These are phyloP conservation scores for Cerastoderma edule DNA, from an alignment of 2,888 invertebrate genomes.

Conservation along the genomic window DNA sequence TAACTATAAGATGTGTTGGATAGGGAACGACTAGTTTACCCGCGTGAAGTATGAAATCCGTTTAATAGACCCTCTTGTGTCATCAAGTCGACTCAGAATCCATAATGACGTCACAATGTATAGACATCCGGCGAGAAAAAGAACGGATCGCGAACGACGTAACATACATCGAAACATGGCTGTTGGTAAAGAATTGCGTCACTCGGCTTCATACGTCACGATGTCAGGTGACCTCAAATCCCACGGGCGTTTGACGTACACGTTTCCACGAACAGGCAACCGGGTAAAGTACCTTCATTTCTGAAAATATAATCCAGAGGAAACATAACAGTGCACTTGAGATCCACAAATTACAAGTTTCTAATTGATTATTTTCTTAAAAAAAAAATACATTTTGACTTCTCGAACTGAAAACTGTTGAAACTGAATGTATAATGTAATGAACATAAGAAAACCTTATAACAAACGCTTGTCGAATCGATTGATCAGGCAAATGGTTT, in stretches of 20 bases:
- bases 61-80: background rate
- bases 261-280: background rate
- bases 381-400: too few relatives aligned
- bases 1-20: too few relatives aligned
- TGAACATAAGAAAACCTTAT: too few relatives aligned
- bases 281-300: too few relatives aligned
- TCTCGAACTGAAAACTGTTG: too few relatives aligned
- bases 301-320: too few relatives aligned
- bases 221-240: background rate
- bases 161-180: background rate
- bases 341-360: too few relatives aligned
- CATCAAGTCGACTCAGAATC: background rate
- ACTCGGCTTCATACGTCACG: background rate
- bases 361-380: too few relatives aligned
- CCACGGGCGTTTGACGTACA: background rate
- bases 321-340: too few relatives aligned
- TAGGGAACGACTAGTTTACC: conserved; percentile 2
- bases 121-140: conserved; percentile 2
- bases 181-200: background rate
- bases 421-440: too few relatives aligned
- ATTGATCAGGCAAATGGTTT: too few relatives aligned
- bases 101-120: conserved; percentile 15
- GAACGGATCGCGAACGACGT: conserved; percentile 11
- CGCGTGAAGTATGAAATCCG: background rate
- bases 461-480: too few relatives aligned